phyloP scores from a whole-genome alignment of 2,888 invertebrate species.

The Eutolmus rufibarbis region DNA sequence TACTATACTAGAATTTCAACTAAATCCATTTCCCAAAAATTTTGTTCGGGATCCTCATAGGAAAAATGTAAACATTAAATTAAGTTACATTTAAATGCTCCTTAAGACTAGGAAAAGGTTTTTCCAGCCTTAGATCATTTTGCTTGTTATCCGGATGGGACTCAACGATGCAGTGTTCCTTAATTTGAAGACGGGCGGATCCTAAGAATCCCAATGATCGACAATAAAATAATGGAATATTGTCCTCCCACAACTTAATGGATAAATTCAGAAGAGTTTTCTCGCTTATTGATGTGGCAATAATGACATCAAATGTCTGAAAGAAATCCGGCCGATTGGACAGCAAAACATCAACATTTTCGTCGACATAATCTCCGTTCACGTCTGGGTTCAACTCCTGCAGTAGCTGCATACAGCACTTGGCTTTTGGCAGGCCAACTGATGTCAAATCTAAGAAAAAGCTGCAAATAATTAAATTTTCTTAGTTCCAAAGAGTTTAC shows the following conservation, averaged over 20 bases:
- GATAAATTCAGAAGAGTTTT: slow-evolving; percentile 74
- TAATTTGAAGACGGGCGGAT: slow-evolving; percentile 84
- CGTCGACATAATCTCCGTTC: slow-evolving; percentile 89
- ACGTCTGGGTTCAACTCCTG: slow-evolving; percentile 93
- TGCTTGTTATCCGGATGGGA: slow-evolving; percentile 92
- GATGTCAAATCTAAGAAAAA: slow-evolving; percentile 89
- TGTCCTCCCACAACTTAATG: slow-evolving; percentile 81
- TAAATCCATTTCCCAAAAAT: background rate
- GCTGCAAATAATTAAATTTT: slow-evolving; percentile 61
- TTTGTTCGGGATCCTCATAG: background rate
- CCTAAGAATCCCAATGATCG: slow-evolving; percentile 92
- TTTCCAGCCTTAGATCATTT: slow-evolving; percentile 85
- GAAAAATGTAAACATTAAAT: background rate
- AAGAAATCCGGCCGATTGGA: slow-evolving; percentile 89
- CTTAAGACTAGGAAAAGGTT: slow-evolving; percentile 80
- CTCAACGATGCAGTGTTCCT: slow-evolving; percentile 86
- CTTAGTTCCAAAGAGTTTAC: background rate
- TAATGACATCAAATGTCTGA: slow-evolving; percentile 83
- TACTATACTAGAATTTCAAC: too few species aligned
- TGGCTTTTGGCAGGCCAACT: slow-evolving; percentile 84
- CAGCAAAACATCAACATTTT: slow-evolving; percentile 83
- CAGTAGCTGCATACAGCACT: slow-evolving; percentile 81
- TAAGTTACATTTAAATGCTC: slow-evolving; percentile 71
- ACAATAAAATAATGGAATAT: slow-evolving; percentile 86
- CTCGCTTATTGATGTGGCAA: slow-evolving; percentile 59